Percentiles rank a stretch among this genome's conserved stretches.
These are phyloP conservation scores for Triplophysa tibetana DNA, from an alignment of 2,113 vertebrate genomes.

Conservation along the genomic window DNA sequence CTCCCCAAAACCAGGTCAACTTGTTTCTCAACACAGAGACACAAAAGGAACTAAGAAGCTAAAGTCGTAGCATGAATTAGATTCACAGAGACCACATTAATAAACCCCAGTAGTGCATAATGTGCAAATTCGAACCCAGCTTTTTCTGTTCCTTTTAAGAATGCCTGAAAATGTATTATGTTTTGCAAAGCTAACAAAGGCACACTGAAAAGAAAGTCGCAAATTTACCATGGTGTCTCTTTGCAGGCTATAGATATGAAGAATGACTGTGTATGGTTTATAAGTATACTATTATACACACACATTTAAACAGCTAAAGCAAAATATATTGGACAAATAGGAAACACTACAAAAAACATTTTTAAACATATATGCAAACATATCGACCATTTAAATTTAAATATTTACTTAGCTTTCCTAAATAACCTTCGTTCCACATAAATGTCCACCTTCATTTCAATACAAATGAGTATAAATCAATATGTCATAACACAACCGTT, in stretches of 20 bases:
- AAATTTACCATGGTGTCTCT: background rate
- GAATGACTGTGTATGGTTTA: background rate
- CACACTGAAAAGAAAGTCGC: background rate
- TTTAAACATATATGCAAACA: too few species aligned
- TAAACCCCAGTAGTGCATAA: constrained; percentile 40
- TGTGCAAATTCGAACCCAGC: constrained; percentile 11
- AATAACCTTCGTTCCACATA: too few species aligned
- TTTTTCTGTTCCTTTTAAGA: constrained; percentile 24
- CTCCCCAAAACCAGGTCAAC: background rate
- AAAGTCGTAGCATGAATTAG: constrained; percentile 14
- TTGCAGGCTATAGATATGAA: background rate
- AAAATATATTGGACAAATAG: too few species aligned
- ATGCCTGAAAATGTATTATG: constrained; percentile 6
- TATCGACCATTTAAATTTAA: too few species aligned
- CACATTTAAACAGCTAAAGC: too few species aligned
- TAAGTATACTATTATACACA: background rate
- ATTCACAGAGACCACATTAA: constrained; percentile 31
- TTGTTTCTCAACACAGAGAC: constrained; percentile 27
- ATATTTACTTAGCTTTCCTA: too few species aligned
- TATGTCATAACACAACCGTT: too few species aligned
- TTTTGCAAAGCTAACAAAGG: constrained; percentile 41
- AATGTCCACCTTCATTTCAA: too few species aligned
- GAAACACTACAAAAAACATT: too few species aligned
- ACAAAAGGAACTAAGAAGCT: background rate
- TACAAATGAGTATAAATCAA: too few species aligned